Conservation (phyloP, 1,140 invertebrate genomes). For the Tetramorium simillimum region DNA sequence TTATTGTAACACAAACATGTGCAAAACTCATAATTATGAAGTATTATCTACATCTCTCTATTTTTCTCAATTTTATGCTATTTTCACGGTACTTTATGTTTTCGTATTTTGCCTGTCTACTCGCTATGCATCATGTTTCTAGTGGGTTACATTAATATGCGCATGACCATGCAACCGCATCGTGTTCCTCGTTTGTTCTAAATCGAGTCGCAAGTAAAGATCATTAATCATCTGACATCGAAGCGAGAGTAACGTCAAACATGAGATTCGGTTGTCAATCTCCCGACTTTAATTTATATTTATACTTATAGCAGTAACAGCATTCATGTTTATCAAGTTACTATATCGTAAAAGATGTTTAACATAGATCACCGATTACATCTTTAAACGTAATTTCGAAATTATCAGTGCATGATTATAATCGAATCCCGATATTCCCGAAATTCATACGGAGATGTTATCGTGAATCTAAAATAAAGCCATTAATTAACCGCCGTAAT, state of each 20-base stretch:
- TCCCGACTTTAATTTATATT: background rate
- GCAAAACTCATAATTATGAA: background rate
- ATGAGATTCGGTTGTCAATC: background rate
- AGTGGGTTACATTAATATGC: slow-evolving; percentile 24
- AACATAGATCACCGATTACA: background rate
- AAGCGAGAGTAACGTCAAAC: slow-evolving; percentile 1
- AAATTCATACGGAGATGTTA: background rate
- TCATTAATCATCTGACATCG: slow-evolving; percentile 22
- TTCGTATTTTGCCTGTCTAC: background rate
- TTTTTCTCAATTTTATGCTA: background rate
- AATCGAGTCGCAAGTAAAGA: background rate
- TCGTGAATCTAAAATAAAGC: background rate
- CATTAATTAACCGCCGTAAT: background rate
- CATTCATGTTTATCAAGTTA: background rate
- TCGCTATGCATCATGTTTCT: background rate
- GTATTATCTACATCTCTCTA: background rate
- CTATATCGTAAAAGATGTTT: background rate
- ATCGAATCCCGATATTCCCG: background rate
- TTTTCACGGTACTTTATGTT: background rate
- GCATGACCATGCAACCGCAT: background rate
- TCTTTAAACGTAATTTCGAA: background rate
- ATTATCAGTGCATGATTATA: background rate
- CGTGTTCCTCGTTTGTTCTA: background rate
- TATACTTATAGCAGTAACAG: background rate
- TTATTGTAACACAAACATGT: background rate